Base-by-base conservation (phyloP, 2,888 invertebrate genomes). In the Spatulosminthurus flaviceps region DNA sequence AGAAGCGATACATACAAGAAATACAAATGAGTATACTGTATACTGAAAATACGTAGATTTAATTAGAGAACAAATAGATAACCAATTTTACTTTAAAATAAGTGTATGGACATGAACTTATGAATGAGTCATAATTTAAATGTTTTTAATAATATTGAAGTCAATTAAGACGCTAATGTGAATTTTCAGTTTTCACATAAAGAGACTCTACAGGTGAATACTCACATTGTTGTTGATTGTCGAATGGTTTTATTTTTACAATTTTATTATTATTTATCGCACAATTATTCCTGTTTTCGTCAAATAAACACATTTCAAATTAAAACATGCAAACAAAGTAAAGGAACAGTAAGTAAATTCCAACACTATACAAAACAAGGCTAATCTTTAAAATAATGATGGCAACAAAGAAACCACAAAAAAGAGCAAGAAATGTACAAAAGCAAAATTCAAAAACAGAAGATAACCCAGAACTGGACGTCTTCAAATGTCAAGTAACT, bases 271-370 rank as follows among this genome's bases (percentile, higher is more conserved):
- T 51, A n/a, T n/a, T n/a, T n/a, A n/a, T n/a, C n/a, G n/a, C n/a
- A n/a, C n/a, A n/a, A n/a, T n/a, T n/a, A 64, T 64, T 64, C 24
- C 64, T 64, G 64, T 64, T 64, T 64, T 51, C 26, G 64, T 64
- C 64, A 64, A 64, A 64, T 22, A 64, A 64, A 64, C 24, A 16
- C 16, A 51, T 22, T 64, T 64, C 24, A 19, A 64, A 64, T 4
- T 24, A 11, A 64, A 64, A 51, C 51, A 51, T 51, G 64, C 64
- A 64, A 64, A 64, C 26, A 64, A 64, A 64, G 22, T 64, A 64
- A 64, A 64, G 24, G 26, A 2, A n/a, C 11, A 64, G 24, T 64
- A 64, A 64, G 64, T 64, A 11, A 51, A 51, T 51, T 51, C 16
- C 9, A 16, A n/a, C n/a, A 51, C 51, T 51, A 51, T 51, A 51